A percentile compares a stretch with the other conserved stretches of the same genome.
Conservation (phyloP, 2,113 vertebrate species). For the Cavia porcellus region DNA sequence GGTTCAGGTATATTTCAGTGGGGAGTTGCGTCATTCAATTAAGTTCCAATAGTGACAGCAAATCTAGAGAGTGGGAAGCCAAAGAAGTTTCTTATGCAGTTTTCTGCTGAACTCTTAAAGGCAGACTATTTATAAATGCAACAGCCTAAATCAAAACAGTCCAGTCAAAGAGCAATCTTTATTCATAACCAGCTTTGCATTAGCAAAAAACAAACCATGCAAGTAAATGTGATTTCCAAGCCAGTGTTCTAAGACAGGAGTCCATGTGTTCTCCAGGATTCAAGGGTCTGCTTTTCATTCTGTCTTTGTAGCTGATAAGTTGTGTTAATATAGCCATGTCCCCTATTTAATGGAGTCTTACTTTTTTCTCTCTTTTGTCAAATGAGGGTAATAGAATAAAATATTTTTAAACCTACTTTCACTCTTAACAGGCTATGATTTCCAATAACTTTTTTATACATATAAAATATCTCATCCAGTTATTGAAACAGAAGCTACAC, state of each 20-base stretch:
- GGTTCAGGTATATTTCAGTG: not conserved
- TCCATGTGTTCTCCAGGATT: slow-evolving; percentile 18
- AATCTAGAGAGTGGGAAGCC: not conserved
- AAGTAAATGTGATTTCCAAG: slow-evolving; percentile 25
- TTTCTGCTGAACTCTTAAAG: slow-evolving; percentile 2
- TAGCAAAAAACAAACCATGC: slow-evolving; percentile 62
- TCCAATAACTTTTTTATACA: slow-evolving; percentile 13
- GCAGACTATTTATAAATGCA: not conserved
- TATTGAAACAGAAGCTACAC: not conserved
- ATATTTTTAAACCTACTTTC: slow-evolving; percentile 4
- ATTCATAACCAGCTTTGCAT: slow-evolving; percentile 49
- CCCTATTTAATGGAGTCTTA: slow-evolving; percentile 14
- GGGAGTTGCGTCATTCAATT: not conserved
- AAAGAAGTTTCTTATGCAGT: not conserved
- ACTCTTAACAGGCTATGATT: slow-evolving; percentile 48
- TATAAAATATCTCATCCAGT: not conserved
- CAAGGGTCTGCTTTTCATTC: slow-evolving; percentile 55
- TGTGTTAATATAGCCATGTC: not conserved
- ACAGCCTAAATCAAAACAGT: slow-evolving; percentile 34
- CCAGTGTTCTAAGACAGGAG: slow-evolving; percentile 35
- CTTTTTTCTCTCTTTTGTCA: slow-evolving; percentile 39
- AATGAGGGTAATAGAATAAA: slow-evolving; percentile 22
- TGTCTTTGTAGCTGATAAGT: slow-evolving; percentile 5
- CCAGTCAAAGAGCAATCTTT: slow-evolving; percentile 59
- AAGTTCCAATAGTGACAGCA: not conserved